Conservation (phyloP, 2,113 vertebrate species). For the Lepus timidus region DNA sequence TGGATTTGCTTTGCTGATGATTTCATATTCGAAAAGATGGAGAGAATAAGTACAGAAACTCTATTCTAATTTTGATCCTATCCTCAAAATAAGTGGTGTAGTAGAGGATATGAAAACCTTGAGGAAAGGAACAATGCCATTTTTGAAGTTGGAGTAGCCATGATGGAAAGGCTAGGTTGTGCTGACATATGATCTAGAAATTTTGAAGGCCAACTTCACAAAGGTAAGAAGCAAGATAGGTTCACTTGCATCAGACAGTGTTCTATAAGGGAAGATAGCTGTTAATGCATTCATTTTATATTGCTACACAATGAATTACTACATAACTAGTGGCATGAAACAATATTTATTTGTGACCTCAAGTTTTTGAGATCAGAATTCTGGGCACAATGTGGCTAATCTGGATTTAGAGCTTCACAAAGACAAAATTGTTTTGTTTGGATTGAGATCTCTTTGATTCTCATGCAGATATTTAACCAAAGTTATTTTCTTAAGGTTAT, state of each 20-base stretch:
- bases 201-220: not conserved
- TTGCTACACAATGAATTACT: not conserved
- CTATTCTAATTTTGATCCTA: constrained; percentile 36
- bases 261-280: not conserved
- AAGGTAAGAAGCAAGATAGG: not conserved
- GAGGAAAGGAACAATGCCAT: not conserved
- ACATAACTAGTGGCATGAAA: not conserved
- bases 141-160: not conserved
- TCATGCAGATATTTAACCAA: not conserved
- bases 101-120: not conserved
- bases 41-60: constrained; percentile 58
- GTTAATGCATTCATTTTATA: not conserved
- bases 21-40: constrained; percentile 67
- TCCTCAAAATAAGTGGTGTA: not conserved
- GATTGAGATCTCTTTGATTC: not conserved
- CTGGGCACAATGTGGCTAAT: not conserved
- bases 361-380: not conserved
- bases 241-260: not conserved
- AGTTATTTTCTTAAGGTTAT: not conserved
- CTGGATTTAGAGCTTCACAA: not conserved
- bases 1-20: constrained; percentile 68
- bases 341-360: not conserved
- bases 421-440: not conserved
- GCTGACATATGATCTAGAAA: not conserved
- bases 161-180: not conserved